Evolutionary conservation across 2,888 invertebrate genomes (phyloP), one percentile per base, ranked within the genome.

Genomic region (Pristionchus exspectatus): DNA sequence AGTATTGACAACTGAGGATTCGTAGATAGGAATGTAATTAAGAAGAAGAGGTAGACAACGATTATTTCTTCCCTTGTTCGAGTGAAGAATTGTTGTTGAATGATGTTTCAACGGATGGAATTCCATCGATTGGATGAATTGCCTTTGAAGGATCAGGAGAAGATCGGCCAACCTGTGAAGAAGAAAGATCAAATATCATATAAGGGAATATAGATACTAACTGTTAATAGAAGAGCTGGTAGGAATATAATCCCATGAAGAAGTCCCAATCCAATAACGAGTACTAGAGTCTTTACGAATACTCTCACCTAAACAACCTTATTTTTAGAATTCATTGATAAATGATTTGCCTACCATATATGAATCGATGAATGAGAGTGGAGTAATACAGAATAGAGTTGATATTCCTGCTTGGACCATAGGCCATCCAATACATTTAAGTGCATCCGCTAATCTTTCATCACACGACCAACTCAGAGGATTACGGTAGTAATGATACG

Each of bases 381-480:
- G 93, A 27, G 89, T 72, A 33, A 93, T 91, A 63, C 93, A 93
- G 2, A 93, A 81, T 9, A 93, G 77, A 16, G 93, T 93, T 0
- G 92, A 92, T 16, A 90, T 90, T 18, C 93, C 93, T 1, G 93
- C 93, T 81, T 93, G 93, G 14, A 93, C 87, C 93, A 93, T 93
- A 12, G 93, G 93, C 93, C 93, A 93, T 27, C 93, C 93, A 86
- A 93, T 93, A 38, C 27, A 92, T 91, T 92, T 92, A 89, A 93
- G 90, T 18, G 93, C 93, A 85, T 93, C 93, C 0, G 93, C 92
- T 9, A 93, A 85, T 72, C 93, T 38, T 50, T 92, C 93, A 54
- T 92, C 93, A 0, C 91, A 91, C 1, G 92, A 91, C 92, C 92
- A 92, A 2, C 89, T 38, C 1, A 89, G 89, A 7, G 93, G 92